phyloP scores from a whole-genome alignment of 2,113 vertebrate genomes.

The Lepisosteus oculatus region DNA sequence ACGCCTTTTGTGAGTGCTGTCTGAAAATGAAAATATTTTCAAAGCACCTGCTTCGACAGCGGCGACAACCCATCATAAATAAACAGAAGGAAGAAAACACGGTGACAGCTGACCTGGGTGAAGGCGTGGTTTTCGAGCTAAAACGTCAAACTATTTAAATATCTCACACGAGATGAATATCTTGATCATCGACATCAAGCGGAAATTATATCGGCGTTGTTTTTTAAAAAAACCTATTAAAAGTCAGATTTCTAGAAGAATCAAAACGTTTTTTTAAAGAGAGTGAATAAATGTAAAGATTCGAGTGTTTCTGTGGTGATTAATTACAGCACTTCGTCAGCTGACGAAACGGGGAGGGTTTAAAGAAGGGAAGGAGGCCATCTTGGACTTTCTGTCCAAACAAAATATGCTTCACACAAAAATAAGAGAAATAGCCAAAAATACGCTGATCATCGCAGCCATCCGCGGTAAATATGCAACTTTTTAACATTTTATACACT shows the following conservation, averaged over 20 bases:
- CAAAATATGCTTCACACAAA: constrained; percentile 43
- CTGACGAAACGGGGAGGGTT: constrained; percentile 67
- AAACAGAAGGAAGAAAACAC: too few relatives aligned
- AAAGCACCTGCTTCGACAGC: too few relatives aligned
- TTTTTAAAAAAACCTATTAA: neutral
- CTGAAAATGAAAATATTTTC: too few relatives aligned
- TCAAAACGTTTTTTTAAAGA: too few relatives aligned
- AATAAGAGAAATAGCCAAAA: constrained; percentile 39
- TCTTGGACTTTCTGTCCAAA: constrained; percentile 70
- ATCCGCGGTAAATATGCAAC: constrained; percentile 47
- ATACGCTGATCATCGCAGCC: constrained; percentile 30
- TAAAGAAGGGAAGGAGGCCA: constrained; percentile 80
- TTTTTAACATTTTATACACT: neutral
- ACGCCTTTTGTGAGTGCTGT: too few relatives aligned
- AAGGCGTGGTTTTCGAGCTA: constrained; percentile 5
- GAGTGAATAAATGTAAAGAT: neutral
- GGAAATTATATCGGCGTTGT: neutral
- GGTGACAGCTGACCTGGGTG: neutral
- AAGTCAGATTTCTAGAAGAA: neutral
- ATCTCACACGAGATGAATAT: neutral
- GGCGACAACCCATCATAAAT: too few relatives aligned
- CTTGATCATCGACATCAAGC: neutral
- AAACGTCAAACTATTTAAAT: neutral
- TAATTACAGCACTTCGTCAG: constrained; percentile 45
- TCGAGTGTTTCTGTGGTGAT: neutral